Evolutionary conservation across 2,797 vertebrate genomes (phyloP), one percentile per base, ranked within the genome.

Genomic region (Numenius phaeopus): DNA sequence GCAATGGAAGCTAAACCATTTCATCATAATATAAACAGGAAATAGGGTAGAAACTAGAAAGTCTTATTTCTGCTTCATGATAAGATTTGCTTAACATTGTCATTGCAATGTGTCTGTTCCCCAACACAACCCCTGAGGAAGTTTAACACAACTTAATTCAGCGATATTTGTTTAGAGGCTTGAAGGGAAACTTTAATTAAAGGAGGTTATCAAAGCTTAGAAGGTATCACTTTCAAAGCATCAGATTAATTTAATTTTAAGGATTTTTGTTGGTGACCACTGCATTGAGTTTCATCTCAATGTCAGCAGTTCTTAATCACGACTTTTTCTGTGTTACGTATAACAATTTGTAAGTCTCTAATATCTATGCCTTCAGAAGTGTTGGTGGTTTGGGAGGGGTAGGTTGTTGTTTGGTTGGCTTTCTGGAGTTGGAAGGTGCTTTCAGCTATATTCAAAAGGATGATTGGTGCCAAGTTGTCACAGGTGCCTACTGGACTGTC

Each of bases 141-240:
- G 22, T 73, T 91, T 72, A 66, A 39, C 20, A 40, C 11, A 59
- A 30, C 24, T 64, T 79, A 22, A 66, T 87, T 79, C 62, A 61
- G 22, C 3, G 1, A 22, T 72, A 34, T 52, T 92, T 91, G 47
- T 79, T 91, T 87, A 91, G 65, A 85, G 22, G 11, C 20, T 91
- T 93, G 57, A 92, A 89, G 39, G 32, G 44, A 77, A 92, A 61
- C 20, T 77, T 86, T 77, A 89, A 80, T 79, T 79, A 87, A 85
- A 90, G 54, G 18, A 93, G 16, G n/a, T 37, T 89, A 65, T 85
- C 58, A 90, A 69, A 86, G 70, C 32, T 92, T 84, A 54, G 52
- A 82, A 69, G 18, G 20, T 79, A 77, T 84, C 30, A 10, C 23
- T 94, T 93, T 62, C 37, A 69, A 89, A 64, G 26, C 13, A 40